These are phyloP conservation scores for Anser cygnoides DNA, from an alignment of 2,113 vertebrate genomes.

Conservation along the genomic window DNA sequence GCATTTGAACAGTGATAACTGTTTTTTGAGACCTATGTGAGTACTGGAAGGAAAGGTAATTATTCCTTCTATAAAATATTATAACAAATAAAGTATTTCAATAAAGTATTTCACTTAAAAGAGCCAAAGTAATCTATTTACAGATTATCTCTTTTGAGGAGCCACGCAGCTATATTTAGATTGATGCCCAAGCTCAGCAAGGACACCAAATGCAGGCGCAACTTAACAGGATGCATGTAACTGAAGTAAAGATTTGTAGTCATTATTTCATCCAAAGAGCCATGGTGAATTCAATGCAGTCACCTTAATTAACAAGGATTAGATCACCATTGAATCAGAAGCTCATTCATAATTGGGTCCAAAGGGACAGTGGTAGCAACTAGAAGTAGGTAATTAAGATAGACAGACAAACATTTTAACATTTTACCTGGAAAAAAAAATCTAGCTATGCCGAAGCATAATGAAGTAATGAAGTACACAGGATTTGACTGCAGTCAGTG, in stretches of 20 bases:
- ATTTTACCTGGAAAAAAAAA: conserved; percentile 24
- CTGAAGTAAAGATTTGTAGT: conserved; percentile 50
- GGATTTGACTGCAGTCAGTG: neutral
- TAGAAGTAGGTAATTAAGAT: conserved; percentile 64
- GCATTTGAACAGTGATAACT: conserved; percentile 25
- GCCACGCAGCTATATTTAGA: conserved; percentile 6
- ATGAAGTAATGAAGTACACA: neutral
- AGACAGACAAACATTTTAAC: conserved; percentile 62
- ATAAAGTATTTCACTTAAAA: conserved; percentile 53
- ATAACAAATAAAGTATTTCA: conserved; percentile 55
- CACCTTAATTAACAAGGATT: conserved; percentile 75
- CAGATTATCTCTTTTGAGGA: conserved; percentile 38
- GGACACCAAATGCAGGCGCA: neutral
- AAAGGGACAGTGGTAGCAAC: conserved; percentile 51
- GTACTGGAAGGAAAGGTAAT: conserved; percentile 23
- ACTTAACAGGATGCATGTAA: conserved; percentile 3
- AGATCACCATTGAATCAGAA: conserved; percentile 68
- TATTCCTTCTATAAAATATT: conserved; percentile 54
- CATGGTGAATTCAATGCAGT: conserved; percentile 61
- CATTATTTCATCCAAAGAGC: conserved; percentile 64
- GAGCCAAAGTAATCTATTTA: conserved; percentile 32
- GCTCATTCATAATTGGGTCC: conserved; percentile 70
- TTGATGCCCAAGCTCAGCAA: conserved; percentile 28
- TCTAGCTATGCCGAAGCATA: neutral
- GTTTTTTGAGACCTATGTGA: conserved; percentile 39